Evolutionary conservation across 2,113 vertebrate species (phyloP), one percentile per base, ranked within the genome.

Genomic region (Eulemur rufifrons): DNA sequence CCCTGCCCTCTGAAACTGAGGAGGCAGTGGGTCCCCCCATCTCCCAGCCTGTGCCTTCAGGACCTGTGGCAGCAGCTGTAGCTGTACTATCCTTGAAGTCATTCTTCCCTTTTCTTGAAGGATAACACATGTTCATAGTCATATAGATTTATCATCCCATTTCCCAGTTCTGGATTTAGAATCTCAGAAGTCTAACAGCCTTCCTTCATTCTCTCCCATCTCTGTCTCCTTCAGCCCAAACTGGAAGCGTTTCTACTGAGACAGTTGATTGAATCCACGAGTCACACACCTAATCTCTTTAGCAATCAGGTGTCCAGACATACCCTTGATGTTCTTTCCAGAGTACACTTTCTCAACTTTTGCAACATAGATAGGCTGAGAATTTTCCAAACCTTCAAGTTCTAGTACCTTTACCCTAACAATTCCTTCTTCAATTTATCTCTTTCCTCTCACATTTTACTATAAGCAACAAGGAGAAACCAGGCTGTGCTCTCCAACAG

Each of bases 361-460:
- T 47, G 3, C 37, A 69, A 34, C 50, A 69, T 39, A 68, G 29
- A 81, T 52, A 80, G 56, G 47, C 11, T 86, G 66, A 82, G 12
- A 68, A 83, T 83, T 77, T 91, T 94, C 59, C n/a, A 74, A 54
- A 93, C 69, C 82, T 82, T 96, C 50, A 90, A 54, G 37, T 54
- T 87, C 69, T 83, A 34, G 11, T 64, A 71, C 6, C 27, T 73
- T 71, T 77, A 61, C 37, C 56, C 59, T 71, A 93, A 64, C 6
- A 47, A 83, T 78, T 95, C n/a, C 32, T 95, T 68, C 37, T 84
- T 61, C 15, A 68, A 47, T 82, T 59, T 93, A 32, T 66, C 54
- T 61, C 47, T 86, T 92, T 94, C 59, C 34, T 81, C 50, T 66
- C n/a, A 52, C 13, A 77, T 82, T 86, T 92, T 94, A 82, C 54